Evolutionary conservation across 92 coral and sea anemone species (phyloP).

Genomic region (Bergia sp.): DNA sequence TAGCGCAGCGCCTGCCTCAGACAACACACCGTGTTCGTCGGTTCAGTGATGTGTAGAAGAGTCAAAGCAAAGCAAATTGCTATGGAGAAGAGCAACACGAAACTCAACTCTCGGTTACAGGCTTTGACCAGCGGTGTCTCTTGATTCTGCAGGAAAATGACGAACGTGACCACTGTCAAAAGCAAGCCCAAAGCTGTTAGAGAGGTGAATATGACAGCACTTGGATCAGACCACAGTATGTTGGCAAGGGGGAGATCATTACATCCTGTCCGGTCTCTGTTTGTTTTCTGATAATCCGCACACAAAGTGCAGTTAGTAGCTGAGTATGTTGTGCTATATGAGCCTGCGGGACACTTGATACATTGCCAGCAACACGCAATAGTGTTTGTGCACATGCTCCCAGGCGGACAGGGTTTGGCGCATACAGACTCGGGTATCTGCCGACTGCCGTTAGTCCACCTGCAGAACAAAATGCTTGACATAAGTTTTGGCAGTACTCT

Average conservation of each 20-base stretch:
- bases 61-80: constrained; percentile 67
- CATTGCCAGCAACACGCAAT: constrained; percentile 42
- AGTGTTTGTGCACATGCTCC: constrained; percentile 49
- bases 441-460: constrained; percentile 39
- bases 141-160: constrained; percentile 49
- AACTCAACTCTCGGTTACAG: constrained; percentile 78
- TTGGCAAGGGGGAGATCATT: constrained; percentile 64
- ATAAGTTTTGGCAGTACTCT: too few species aligned
- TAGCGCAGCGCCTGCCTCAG: constrained; percentile 71
- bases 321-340: constrained; percentile 53
- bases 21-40: constrained; percentile 61
- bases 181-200: constrained; percentile 60
- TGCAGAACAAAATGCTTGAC: not conserved
- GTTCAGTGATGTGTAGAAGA: constrained; percentile 62
- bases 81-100: constrained; percentile 60
- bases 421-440: constrained; percentile 67
- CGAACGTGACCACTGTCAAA: constrained; percentile 40
- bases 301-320: constrained; percentile 69
- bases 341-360: constrained; percentile 57
- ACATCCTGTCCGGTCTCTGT: constrained; percentile 53
- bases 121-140: constrained; percentile 77
- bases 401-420: constrained; percentile 67
- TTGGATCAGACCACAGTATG: constrained; percentile 59
- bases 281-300: constrained; percentile 57
- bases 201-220: constrained; percentile 41